Evolutionary conservation across 92 coral and sea anemone species (phyloP).

Genomic region (Porites divaricata): DNA sequence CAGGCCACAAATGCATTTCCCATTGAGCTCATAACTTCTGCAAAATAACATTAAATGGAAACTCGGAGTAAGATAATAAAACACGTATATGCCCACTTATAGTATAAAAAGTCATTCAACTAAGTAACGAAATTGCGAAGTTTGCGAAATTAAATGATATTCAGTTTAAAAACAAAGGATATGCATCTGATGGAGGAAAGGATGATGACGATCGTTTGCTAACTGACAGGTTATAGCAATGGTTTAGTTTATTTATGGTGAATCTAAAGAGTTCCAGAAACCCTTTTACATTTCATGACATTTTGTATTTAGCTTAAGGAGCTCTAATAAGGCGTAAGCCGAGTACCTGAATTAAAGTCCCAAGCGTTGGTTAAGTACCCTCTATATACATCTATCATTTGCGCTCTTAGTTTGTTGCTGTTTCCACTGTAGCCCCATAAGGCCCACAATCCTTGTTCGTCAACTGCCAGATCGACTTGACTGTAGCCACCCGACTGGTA

Average conservation of each 20-base stretch:
- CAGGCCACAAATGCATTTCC: conserved; percentile 48
- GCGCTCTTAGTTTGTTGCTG: conserved; percentile 1
- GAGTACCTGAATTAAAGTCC: background rate
- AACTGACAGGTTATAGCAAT: too few species aligned
- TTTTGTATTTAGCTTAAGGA: too few species aligned
- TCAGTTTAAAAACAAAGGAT: too few species aligned
- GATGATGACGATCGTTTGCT: too few species aligned
- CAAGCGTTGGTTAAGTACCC: background rate
- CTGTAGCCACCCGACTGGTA: conserved; percentile 41
- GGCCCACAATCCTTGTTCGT: conserved; percentile 49
- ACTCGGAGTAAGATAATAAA: background rate
- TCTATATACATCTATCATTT: conserved; percentile 18
- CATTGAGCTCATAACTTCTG: conserved; percentile 16
- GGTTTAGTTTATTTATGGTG: too few species aligned
- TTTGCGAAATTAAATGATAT: too few species aligned
- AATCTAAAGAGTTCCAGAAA: too few species aligned
- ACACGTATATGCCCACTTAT: background rate
- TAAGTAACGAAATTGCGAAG: background rate
- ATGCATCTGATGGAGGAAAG: too few species aligned
- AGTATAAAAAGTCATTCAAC: background rate
- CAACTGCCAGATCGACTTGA: conserved; percentile 41
- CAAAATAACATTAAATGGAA: too few species aligned
- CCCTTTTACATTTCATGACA: too few species aligned
- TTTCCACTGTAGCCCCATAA: conserved; percentile 8
- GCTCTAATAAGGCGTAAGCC: background rate